Percentiles rank a stretch among this genome's conserved stretches.
These are phyloP conservation scores for Esox lucius DNA, from an alignment of 2,797 vertebrate genomes.

Conservation along the genomic window DNA sequence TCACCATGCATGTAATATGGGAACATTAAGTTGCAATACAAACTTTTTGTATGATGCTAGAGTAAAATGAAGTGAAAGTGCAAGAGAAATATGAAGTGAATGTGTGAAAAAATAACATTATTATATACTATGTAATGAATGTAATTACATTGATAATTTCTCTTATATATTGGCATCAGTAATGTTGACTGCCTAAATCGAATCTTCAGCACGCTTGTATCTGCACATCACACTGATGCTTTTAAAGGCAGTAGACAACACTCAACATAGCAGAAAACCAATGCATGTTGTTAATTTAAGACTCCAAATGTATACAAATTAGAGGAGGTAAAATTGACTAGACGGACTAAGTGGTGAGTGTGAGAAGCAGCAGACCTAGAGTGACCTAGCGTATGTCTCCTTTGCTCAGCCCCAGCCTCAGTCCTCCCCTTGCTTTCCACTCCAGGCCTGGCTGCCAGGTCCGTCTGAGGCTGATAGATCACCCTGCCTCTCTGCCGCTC, in stretches of 20 bases:
- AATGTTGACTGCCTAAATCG: too few species aligned
- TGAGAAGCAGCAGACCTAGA: conserved; percentile 54
- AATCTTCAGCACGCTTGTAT: neutral
- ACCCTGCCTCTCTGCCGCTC: conserved; percentile 70
- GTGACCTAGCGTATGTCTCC: conserved; percentile 61
- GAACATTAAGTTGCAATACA: conserved; percentile 70
- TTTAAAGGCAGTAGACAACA: neutral
- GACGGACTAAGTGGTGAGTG: conserved; percentile 48
- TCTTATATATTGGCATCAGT: too few species aligned
- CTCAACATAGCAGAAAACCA: too few species aligned
- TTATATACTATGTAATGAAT: too few species aligned
- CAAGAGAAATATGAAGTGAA: conserved; percentile 70
- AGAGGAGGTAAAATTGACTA: neutral
- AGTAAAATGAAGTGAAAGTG: conserved; percentile 68
- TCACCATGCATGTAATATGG: conserved; percentile 74
- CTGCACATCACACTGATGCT: conserved; percentile 15
- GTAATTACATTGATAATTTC: too few species aligned
- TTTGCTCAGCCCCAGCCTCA: conserved; percentile 22
- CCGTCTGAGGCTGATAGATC: conserved; percentile 77
- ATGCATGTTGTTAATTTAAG: conserved; percentile 13
- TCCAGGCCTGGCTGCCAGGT: conserved; percentile 63
- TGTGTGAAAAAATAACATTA: neutral
- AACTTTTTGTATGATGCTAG: conserved; percentile 63
- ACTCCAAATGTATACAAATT: neutral
- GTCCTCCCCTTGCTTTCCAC: neutral